Base-by-base conservation (phyloP, 1,140 invertebrate species). In the Oedothorax gibbosus region DNA sequence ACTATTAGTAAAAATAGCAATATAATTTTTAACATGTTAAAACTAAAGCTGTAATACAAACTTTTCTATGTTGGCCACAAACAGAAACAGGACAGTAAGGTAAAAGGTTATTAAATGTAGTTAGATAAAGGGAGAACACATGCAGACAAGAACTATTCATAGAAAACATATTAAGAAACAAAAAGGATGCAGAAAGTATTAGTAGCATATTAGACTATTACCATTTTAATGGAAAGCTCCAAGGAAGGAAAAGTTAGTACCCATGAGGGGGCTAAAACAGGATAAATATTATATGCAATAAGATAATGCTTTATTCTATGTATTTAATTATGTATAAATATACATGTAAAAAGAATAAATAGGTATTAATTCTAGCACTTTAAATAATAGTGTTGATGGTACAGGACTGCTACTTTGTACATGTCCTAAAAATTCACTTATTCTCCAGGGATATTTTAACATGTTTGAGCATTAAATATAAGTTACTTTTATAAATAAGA, bases 241-340 rank as follows among this genome's bases (percentile, higher is more conserved):
- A 85, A 85, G 82, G 82, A 85, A 85, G 75, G 75, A 85, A 85
- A 85, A 69, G 53, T 85, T 85, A 85, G 82, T 85, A 85, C 62
- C 82, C 82, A 77, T 85, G 82, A 85, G 82, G 82, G 72, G 82
- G 82, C 82, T 85, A 85, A 77, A 85, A 85, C 53, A 62, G n/a
- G 56, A 69, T 57, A 60, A 69, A 85, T 14, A 80, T 86, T 64
- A 54, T 20, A 57, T n/a, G 53, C 15, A 12, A 35, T 35, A 35
- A 35, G 1, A 5, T n/a, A n/a, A n/a, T 35, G 1, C 35, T 35
- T 2, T 35, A 35, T 35, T 35, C 35, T 35, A 35, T 35, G 35
- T 35, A 35, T n/a, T n/a, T n/a, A n/a, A n/a, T n/a, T n/a, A n/a
- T n/a, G n/a, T n/a, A n/a, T n/a, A n/a, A n/a, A n/a, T n/a, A n/a